phyloP scores from a whole-genome alignment of 2,797 vertebrate genomes.

The Synaphobranchus kaupii region DNA sequence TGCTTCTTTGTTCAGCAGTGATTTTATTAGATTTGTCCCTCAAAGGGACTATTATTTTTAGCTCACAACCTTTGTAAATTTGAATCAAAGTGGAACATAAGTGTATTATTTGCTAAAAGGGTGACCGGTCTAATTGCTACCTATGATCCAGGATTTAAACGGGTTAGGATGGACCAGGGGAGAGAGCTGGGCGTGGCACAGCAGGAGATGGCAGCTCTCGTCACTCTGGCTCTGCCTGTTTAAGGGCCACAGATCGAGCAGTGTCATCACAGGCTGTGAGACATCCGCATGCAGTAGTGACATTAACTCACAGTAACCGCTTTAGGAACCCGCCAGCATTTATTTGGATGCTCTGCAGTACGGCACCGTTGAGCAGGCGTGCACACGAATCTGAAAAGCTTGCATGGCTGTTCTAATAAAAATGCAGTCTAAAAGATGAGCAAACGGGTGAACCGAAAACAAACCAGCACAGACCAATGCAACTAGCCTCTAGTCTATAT shows the following conservation, averaged over 20 bases:
- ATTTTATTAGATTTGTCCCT: background rate
- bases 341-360: background rate
- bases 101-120: background rate
- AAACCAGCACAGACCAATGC: background rate
- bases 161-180: background rate
- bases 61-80: background rate
- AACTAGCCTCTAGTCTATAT: background rate
- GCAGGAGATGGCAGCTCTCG: background rate
- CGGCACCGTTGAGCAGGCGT: background rate
- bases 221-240: background rate
- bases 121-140: background rate
- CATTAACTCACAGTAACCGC: background rate
- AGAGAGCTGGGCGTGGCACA: background rate
- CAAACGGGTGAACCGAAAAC: background rate
- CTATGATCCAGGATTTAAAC: background rate
- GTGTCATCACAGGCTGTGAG: background rate
- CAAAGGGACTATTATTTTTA: conserved; percentile 52
- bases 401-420: background rate
- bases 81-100: background rate
- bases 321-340: background rate
- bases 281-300: background rate
- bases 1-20: background rate
- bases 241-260: background rate
- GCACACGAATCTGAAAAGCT: background rate
- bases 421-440: background rate